A percentile compares a stretch with the other conserved stretches of the same genome.
Conservation (phyloP, 1,140 invertebrate genomes). For the Drosophila tristis region DNA sequence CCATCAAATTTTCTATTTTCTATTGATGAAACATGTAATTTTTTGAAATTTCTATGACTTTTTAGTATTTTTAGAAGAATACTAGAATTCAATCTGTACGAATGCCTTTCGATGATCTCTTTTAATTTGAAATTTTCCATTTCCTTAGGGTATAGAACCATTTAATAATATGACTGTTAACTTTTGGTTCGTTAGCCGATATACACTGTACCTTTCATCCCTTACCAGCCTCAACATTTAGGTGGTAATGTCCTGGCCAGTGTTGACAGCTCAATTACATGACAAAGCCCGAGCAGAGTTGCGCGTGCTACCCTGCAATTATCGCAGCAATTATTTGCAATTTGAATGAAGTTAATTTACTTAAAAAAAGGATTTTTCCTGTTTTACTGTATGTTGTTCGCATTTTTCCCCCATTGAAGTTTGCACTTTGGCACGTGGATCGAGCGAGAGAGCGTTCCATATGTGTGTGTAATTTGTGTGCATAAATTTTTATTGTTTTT, state of each 20-base stretch:
- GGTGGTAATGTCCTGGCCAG: slow-evolving; percentile 20
- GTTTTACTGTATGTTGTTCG: slow-evolving; percentile 2
- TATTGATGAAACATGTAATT: too few relatives aligned
- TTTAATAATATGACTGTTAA: too few relatives aligned
- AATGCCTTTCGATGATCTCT: too few relatives aligned
- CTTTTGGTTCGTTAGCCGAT: too few relatives aligned
- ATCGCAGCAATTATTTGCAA: slow-evolving; percentile 79
- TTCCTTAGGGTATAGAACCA: too few relatives aligned
- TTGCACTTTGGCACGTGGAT: slow-evolving; percentile 60
- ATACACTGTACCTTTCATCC: too few relatives aligned
- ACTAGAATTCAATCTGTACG: too few relatives aligned
- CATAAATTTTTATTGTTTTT: slow-evolving; percentile 73
- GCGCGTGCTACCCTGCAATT: slow-evolving; percentile 66
- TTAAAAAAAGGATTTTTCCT: slow-evolving; percentile 57
- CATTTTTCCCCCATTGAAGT: slow-evolving; percentile 38
- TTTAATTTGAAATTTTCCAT: too few relatives aligned
- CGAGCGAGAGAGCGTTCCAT: slow-evolving; percentile 15
- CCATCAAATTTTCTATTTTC: too few relatives aligned
- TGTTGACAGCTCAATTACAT: slow-evolving; percentile 77
- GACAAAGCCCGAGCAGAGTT: slow-evolving; percentile 36
- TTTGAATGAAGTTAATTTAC: slow-evolving; percentile 75
- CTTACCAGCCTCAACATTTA: too few relatives aligned
- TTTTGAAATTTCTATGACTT: too few relatives aligned
- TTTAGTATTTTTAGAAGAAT: too few relatives aligned
- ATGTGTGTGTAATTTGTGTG: slow-evolving; percentile 61